A percentile compares a stretch with the other conserved stretches of the same genome.
phyloP scores from a whole-genome alignment of 2,797 vertebrate species.

The Arrhamphus sclerolepis region DNA sequence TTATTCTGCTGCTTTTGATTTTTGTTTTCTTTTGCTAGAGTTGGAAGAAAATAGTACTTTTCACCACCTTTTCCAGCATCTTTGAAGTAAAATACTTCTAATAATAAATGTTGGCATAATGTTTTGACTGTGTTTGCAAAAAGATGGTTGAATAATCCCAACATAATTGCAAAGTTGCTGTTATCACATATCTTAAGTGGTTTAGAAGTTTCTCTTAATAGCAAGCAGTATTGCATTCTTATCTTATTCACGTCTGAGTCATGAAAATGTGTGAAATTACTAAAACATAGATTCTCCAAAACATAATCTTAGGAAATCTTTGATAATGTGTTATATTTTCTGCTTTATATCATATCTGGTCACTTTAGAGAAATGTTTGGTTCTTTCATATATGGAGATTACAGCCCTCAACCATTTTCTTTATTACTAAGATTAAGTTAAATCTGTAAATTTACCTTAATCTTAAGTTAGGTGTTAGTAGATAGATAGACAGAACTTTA shows the following conservation, averaged over 20 bases:
- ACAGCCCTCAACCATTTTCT: no score
- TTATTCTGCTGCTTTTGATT: slow-evolving; percentile 1
- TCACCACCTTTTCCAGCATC: slow-evolving; percentile 3
- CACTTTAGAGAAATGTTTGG: not conserved
- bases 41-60: no score
- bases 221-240: not conserved
- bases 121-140: not conserved
- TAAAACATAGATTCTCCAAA: not conserved
- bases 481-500: no score
- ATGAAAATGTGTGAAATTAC: not conserved
- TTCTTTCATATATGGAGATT: no score
- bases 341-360: not conserved
- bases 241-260: not conserved
- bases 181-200: slow-evolving; percentile 1
- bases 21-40: no score
- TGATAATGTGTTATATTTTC: no score
- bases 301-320: not conserved
- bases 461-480: no score
- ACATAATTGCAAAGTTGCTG: not conserved
- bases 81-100: not conserved
- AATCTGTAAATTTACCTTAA: no score
- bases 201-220: slow-evolving; percentile 9
- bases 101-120: slow-evolving; percentile 8
- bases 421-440: no score
- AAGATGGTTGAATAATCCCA: slow-evolving; percentile 3